Evolutionary conservation across 1,140 invertebrate genomes (phyloP).

Genomic region (Psix sp.): DNA sequence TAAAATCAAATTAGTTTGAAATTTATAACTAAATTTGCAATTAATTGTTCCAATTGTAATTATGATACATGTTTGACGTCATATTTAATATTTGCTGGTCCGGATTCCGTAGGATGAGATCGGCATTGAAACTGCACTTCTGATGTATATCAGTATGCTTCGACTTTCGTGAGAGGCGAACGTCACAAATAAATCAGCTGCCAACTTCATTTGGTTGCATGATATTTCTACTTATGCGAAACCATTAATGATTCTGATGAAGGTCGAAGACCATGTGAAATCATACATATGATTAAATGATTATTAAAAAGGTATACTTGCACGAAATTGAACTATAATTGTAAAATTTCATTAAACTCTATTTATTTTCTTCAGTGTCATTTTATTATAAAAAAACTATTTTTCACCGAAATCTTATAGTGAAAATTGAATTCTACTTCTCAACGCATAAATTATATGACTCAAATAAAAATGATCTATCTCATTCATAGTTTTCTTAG

Average conservation of each 20-base stretch:
- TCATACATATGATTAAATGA: constrained; percentile 13
- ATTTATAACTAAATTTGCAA: too few species aligned
- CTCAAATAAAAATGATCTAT: too few species aligned
- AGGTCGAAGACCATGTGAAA: constrained; percentile 27
- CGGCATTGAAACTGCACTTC: constrained; percentile 49
- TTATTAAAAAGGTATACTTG: constrained; percentile 16
- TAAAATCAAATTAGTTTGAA: too few species aligned
- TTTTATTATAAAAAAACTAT: not conserved
- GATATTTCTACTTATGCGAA: constrained; percentile 25
- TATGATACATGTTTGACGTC: constrained; percentile 24
- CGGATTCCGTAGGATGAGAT: constrained; percentile 53
- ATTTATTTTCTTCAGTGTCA: not conserved
- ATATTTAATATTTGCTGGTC: constrained; percentile 32
- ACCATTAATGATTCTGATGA: constrained; percentile 36
- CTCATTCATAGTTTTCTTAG: too few species aligned
- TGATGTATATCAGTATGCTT: constrained; percentile 29
- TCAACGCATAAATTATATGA: too few species aligned
- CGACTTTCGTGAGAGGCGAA: constrained; percentile 46
- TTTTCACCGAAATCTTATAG: too few species aligned
- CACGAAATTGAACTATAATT: constrained; percentile 34
- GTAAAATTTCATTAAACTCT: constrained; percentile 20
- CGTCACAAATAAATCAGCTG: constrained; percentile 44
- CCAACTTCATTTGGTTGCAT: constrained; percentile 21
- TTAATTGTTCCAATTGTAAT: too few species aligned
- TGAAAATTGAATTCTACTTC: too few species aligned